These are phyloP conservation scores for Catocala nupta DNA, from an alignment of 2,888 invertebrate genomes.

Conservation along the genomic window DNA sequence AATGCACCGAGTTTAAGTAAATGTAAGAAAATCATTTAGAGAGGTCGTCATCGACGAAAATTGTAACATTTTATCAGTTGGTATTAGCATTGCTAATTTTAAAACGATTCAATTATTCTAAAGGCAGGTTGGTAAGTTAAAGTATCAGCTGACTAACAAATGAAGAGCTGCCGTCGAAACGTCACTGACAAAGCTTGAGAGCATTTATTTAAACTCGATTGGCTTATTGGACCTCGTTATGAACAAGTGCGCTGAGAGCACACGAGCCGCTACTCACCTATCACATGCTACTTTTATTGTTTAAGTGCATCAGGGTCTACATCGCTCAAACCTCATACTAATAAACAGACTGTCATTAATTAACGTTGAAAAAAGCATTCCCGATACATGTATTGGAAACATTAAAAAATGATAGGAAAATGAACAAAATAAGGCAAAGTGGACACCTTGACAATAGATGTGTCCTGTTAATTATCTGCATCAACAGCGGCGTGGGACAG, in stretches of 20 bases:
- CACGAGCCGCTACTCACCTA: background rate
- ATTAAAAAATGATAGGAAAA: constrained; percentile 14
- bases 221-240: too few species aligned
- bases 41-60: too few species aligned
- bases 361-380: background rate
- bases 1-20: too few species aligned
- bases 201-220: too few species aligned
- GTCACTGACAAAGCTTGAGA: too few species aligned
- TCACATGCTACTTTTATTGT: background rate
- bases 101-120: too few species aligned
- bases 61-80: too few species aligned
- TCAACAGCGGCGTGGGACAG: constrained; percentile 52
- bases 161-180: too few species aligned
- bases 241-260: background rate
- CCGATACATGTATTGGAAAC: constrained; percentile 8
- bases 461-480: constrained; percentile 78
- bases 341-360: constrained; percentile 1
- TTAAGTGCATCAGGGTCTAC: background rate
- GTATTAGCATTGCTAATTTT: too few species aligned
- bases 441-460: constrained; percentile 60
- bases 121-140: too few species aligned
- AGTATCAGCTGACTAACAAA: too few species aligned
- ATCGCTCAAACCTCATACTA: background rate
- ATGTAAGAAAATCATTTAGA: too few species aligned
- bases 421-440: constrained; percentile 26